Conservation (phyloP, 1,140 invertebrate species). For the Cheumatopsyche charites region DNA sequence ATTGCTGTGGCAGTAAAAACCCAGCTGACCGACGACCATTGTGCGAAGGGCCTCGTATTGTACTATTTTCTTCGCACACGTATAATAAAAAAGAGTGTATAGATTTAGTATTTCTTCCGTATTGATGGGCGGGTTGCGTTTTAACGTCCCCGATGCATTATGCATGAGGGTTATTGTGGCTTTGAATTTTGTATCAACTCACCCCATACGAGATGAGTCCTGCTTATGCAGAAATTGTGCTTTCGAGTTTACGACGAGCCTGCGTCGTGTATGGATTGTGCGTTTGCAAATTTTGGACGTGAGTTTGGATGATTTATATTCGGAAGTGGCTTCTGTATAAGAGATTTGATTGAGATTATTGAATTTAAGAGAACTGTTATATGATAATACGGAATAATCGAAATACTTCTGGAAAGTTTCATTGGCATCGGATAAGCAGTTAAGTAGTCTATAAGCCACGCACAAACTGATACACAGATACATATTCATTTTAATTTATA, state of each 20-base stretch:
- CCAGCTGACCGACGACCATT: slow-evolving; percentile 22
- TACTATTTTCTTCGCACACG: neutral
- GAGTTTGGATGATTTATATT: too few species aligned
- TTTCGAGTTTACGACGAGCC: slow-evolving; percentile 14
- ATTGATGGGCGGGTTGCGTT: slow-evolving; percentile 22
- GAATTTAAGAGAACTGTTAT: neutral
- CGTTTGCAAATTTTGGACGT: neutral
- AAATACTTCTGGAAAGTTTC: too few species aligned
- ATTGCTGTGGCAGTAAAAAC: slow-evolving; percentile 43
- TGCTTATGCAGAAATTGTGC: slow-evolving; percentile 8
- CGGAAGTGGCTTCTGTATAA: too few species aligned
- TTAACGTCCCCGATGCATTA: slow-evolving; percentile 24
- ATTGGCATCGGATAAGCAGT: too few species aligned
- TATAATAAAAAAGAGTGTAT: too few species aligned
- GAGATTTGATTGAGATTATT: too few species aligned
- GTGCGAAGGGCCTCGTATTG: neutral
- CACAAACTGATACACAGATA: too few species aligned
- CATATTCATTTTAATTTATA: too few species aligned
- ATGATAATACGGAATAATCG: neutral
- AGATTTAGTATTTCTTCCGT: neutral
- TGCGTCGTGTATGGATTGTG: neutral
- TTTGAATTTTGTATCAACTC: slow-evolving; percentile 25
- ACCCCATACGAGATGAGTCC: neutral
- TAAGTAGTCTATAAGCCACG: too few species aligned
- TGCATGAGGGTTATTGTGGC: slow-evolving; percentile 25